Evolutionary conservation across 2,888 invertebrate species (phyloP).

Genomic region (Amphimallon solstitiale): DNA sequence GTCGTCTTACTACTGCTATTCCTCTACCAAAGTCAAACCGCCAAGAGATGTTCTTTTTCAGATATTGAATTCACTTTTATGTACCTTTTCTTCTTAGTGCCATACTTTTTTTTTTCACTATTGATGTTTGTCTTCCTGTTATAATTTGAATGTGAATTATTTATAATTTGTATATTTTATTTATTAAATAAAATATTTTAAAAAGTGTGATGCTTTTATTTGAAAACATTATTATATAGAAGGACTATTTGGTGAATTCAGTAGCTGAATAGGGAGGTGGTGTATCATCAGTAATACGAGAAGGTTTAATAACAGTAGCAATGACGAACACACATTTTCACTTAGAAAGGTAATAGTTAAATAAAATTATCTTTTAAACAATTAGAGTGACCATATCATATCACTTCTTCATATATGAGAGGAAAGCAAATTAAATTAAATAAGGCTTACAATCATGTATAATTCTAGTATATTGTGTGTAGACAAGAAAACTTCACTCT

Average conservation of each 20-base stretch:
- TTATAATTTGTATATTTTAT: constrained; percentile 7
- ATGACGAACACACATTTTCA: too few species aligned
- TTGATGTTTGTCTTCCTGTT: not conserved
- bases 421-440: too few species aligned
- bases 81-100: too few species aligned
- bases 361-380: too few species aligned
- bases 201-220: not conserved
- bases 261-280: constrained; percentile 28
- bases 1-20: not conserved
- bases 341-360: too few species aligned
- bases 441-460: too few species aligned
- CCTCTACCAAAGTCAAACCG: too few species aligned
- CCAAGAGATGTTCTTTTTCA: constrained; percentile 21
- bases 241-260: constrained; percentile 36
- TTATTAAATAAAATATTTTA: constrained; percentile 22
- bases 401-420: too few species aligned
- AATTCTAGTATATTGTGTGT: too few species aligned
- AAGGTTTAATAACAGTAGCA: too few species aligned
- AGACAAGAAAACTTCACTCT: too few species aligned
- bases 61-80: constrained; percentile 39
- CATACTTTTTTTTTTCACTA: not conserved
- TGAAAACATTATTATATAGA: not conserved
- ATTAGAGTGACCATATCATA: too few species aligned
- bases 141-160: constrained; percentile 7
- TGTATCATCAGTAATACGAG: not conserved